Evolutionary conservation across 1,140 invertebrate genomes (phyloP).

Genomic region (Drosophila micromelanica): DNA sequence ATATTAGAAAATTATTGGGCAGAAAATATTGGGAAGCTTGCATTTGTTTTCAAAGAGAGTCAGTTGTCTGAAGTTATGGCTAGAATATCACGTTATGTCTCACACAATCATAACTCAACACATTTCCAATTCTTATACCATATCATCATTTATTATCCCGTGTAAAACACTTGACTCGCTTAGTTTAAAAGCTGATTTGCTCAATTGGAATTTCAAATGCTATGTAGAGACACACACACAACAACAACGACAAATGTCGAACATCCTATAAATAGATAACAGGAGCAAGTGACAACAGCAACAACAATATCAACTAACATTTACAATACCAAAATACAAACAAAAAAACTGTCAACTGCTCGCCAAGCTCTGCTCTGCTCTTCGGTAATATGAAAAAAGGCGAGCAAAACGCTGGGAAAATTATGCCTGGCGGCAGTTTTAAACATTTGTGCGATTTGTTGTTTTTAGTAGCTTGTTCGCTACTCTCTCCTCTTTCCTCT

Average conservation of each 20-base stretch:
- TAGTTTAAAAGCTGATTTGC: conserved; percentile 24
- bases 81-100: not conserved
- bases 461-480: conserved; percentile 3
- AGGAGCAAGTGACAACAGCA: conserved; percentile 11
- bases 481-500: too few relatives aligned
- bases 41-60: too few relatives aligned
- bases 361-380: conserved; percentile 10
- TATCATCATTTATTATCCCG: conserved; percentile 3
- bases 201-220: conserved; percentile 35
- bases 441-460: conserved; percentile 48
- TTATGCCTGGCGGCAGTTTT: conserved; percentile 52
- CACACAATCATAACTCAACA: too few relatives aligned
- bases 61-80: too few relatives aligned
- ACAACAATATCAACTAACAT: conserved; percentile 18
- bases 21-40: too few relatives aligned
- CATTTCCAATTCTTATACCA: not conserved
- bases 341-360: conserved; percentile 43
- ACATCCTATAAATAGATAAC: conserved; percentile 28
- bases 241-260: conserved; percentile 21
- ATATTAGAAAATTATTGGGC: too few relatives aligned
- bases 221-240: not conserved
- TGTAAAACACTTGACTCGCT: conserved; percentile 14
- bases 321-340: conserved; percentile 14
- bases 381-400: conserved; percentile 11
- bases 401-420: conserved; percentile 28